Percentiles rank a stretch among this genome's conserved stretches.
Evolutionary conservation across 2,888 invertebrate species (phyloP).

Genomic region (Plebejus argus): DNA sequence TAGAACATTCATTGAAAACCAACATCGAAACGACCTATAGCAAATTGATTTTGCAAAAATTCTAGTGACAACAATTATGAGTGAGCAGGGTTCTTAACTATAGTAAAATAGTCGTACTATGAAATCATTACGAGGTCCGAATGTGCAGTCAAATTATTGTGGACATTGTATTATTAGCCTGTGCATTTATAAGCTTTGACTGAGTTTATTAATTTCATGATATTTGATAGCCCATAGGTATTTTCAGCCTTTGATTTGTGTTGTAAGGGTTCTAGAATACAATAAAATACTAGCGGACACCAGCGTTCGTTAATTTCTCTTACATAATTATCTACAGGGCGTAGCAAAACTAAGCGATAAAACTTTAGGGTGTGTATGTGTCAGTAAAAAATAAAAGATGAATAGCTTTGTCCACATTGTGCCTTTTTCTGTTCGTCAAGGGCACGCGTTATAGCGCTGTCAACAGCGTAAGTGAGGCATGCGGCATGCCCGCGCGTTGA

Average conservation of each 20-base stretch:
- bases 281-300: background rate
- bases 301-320: background rate
- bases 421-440: no score
- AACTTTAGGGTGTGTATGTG: no score
- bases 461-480: no score
- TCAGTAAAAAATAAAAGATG: no score
- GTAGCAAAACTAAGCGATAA: no score
- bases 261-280: background rate
- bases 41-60: background rate
- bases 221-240: background rate
- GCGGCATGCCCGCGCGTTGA: no score
- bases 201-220: conserved; percentile 36
- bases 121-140: background rate
- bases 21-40: no score
- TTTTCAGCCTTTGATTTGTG: background rate
- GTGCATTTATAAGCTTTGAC: conserved; percentile 39
- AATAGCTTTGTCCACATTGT: no score
- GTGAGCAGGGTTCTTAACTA: background rate
- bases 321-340: no score
- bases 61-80: background rate
- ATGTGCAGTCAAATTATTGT: conserved; percentile 1
- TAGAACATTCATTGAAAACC: no score
- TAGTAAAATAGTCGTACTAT: background rate
- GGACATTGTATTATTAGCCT: conserved; percentile 9
- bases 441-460: no score